phyloP scores from a whole-genome alignment of 1,140 invertebrate genomes.

The Cataglyphis hispanica region DNA sequence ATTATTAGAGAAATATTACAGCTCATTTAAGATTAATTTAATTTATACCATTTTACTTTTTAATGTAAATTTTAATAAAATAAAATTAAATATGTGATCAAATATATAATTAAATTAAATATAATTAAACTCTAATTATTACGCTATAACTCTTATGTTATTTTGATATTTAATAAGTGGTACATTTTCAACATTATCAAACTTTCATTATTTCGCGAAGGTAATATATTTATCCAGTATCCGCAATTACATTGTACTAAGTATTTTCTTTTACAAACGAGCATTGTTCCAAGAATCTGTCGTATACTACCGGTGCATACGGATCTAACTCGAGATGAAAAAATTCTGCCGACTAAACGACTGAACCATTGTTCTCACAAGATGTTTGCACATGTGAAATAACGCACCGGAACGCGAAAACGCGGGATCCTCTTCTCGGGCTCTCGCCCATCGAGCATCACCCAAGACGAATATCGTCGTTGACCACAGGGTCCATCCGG shows the following conservation, averaged over 20 bases:
- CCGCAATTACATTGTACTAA: neutral
- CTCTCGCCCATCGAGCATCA: slow-evolving; percentile 3
- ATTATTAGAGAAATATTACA: neutral
- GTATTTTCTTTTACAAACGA: slow-evolving; percentile 73
- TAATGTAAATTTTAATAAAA: neutral
- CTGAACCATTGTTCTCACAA: slow-evolving; percentile 73
- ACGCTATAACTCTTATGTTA: too few relatives aligned
- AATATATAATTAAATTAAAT: too few relatives aligned
- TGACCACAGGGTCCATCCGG: slow-evolving; percentile 40
- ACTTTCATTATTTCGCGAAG: neutral
- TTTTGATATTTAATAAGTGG: neutral
- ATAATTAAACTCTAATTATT: neutral
- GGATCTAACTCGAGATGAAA: slow-evolving; percentile 65
- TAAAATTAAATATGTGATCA: neutral
- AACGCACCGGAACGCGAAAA: slow-evolving; percentile 64
- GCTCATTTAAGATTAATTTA: neutral
- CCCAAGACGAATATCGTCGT: slow-evolving; percentile 32
- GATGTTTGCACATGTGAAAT: slow-evolving; percentile 75
- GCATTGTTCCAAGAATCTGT: slow-evolving; percentile 63
- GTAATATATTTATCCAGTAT: neutral
- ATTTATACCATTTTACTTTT: slow-evolving; percentile 1
- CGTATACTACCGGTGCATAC: slow-evolving; percentile 58
- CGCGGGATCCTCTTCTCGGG: slow-evolving; percentile 44
- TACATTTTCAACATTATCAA: neutral
- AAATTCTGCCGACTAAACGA: slow-evolving; percentile 56